A percentile compares a stretch with the other conserved stretches of the same genome.
These are phyloP conservation scores for Synanceia verrucosa DNA, from an alignment of 2,797 vertebrate genomes.

Conservation along the genomic window DNA sequence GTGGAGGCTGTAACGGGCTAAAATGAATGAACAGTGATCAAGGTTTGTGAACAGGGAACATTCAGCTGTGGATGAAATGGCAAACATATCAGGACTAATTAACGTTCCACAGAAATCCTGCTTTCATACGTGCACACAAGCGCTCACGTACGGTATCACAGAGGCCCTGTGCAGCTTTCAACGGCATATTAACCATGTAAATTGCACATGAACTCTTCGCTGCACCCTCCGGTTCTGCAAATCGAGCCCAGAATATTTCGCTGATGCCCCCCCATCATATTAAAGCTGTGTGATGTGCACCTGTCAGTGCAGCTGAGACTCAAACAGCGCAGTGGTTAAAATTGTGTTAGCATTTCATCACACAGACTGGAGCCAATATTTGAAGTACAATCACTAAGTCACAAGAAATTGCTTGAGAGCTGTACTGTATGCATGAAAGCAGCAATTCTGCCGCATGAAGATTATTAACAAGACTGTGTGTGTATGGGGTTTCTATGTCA, in stretches of 20 bases:
- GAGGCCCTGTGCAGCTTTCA: conserved; percentile 25
- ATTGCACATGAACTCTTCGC: conserved; percentile 50
- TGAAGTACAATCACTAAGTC: conserved; percentile 21
- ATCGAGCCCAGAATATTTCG: conserved; percentile 22
- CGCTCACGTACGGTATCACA: too few species aligned
- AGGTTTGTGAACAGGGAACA: conserved; percentile 60
- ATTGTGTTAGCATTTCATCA: conserved; percentile 25
- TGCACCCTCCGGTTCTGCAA: conserved; percentile 25
- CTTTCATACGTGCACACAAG: conserved; percentile 17
- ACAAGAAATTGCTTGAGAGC: conserved; percentile 29
- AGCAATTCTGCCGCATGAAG: conserved; percentile 18
- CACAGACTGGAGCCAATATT: conserved; percentile 25
- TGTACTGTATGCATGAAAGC: conserved; percentile 29
- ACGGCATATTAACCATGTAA: conserved; percentile 56
- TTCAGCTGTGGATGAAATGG: conserved; percentile 67
- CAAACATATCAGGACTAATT: conserved; percentile 77
- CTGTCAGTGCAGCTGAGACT: conserved; percentile 49
- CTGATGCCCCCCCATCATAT: conserved; percentile 34
- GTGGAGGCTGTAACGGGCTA: conserved; percentile 40
- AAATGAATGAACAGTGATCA: conserved; percentile 70
- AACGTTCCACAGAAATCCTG: conserved; percentile 38
- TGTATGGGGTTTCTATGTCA: background rate
- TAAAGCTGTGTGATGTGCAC: conserved; percentile 35
- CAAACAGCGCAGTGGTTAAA: conserved; percentile 36
- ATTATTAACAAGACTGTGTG: conserved; percentile 21